These are phyloP conservation scores for Melieria omissa DNA, from an alignment of 2,888 invertebrate species.

Conservation along the genomic window DNA sequence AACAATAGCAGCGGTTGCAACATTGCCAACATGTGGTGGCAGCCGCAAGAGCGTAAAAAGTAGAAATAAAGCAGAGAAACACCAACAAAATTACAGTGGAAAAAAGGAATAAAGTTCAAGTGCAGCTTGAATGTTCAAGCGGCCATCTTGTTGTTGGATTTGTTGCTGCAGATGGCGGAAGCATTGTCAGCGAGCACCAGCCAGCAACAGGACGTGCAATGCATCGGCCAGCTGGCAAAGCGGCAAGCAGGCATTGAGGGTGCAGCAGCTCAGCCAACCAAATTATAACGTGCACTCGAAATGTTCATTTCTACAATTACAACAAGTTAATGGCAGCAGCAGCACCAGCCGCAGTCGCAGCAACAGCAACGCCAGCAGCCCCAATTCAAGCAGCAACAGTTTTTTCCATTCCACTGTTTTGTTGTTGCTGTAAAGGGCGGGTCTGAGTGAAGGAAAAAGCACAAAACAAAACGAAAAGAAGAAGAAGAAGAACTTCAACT, in stretches of 20 bases:
- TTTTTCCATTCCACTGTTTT: background rate
- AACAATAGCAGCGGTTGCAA: no score
- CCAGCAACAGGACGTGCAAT: background rate
- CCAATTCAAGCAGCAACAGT: conserved; percentile 24
- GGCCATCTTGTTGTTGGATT: conserved; percentile 54
- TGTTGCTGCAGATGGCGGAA: conserved; percentile 34
- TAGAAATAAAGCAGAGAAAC: no score
- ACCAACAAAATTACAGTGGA: no score
- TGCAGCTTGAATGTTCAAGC: conserved; percentile 48
- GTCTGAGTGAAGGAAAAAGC: conserved; percentile 20
- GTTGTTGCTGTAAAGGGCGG: conserved; percentile 31
- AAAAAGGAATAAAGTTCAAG: conserved; percentile 51
- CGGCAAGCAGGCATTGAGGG: conserved; percentile 15
- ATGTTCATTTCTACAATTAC: conserved; percentile 34
- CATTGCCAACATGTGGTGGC: no score
- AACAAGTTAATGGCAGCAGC: conserved; percentile 39
- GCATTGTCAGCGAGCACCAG: background rate
- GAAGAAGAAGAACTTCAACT: no score
- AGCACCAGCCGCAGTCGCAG: no score
- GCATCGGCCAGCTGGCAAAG: conserved; percentile 27
- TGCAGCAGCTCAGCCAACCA: conserved; percentile 48
- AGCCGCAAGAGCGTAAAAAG: no score
- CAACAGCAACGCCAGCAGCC: conserved; percentile 46
- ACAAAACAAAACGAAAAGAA: conserved; percentile 27
- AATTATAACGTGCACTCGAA: conserved; percentile 42